Evolutionary conservation across 2,888 invertebrate species (phyloP), one percentile per base, ranked within the genome.

Genomic region (Eurois occulta): DNA sequence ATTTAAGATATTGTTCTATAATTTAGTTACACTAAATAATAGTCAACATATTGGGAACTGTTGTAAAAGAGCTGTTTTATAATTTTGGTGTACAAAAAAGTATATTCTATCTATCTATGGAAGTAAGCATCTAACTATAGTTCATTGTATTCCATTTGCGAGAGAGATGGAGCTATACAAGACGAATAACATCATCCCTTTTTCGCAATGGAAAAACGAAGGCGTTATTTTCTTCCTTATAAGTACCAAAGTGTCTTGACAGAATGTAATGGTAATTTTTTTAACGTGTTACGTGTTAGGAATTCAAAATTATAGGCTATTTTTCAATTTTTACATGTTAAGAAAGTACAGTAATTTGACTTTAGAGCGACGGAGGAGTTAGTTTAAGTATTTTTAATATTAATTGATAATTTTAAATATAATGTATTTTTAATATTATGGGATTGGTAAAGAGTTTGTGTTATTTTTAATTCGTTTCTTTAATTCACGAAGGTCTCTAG

Each of bases 231-330:
- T 38, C 10, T 41, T 32, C 24, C 10, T 52, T 41, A 16, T 68
- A 28, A 46, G 62, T 60, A 72, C 83, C 68, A 77, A 83, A 83
- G 83, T 83, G 83, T 77, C 86, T 83, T 83, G 35, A 75, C 48
- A 18, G 41, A 58, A 66, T 16, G 21, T 69, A 64, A 48, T 46
- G 32, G n/a, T 55, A 60, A 35, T 68, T 68, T 64, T 72, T 64
- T 24, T 71, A 32, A 41, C 4, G 21, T 62, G 60, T 32, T 48
- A 38, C 18, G n/a, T 69, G 35, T 46, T 38, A 28, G 18, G 28
- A 21, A 64, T 62, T 68, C 46, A 58, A 46, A 16, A 2, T 24
- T 18, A 52, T 85, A 69, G 46, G n/a, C 18, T 5, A 60, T 60
- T 55, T 46, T 68, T n/a, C 18, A 3, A 60, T 60, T 55, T 46